Percentiles rank a stretch among this genome's conserved stretches.
These are phyloP conservation scores for Nomada flava DNA, from an alignment of 2,888 invertebrate species.

Conservation along the genomic window DNA sequence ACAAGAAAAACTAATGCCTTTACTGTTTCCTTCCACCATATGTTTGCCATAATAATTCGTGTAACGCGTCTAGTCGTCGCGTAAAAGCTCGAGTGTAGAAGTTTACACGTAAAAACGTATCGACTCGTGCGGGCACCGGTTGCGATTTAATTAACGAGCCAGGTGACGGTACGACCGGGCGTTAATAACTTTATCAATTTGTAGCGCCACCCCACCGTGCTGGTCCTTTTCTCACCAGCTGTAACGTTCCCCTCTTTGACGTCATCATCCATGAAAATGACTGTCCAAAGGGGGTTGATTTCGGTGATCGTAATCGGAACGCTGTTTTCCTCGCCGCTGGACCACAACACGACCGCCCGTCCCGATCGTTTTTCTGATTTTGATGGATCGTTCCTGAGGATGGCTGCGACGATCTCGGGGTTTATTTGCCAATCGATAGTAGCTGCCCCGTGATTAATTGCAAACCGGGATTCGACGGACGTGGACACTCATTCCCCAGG, in stretches of 20 bases:
- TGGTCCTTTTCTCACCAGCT: too few species aligned
- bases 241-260: neutral
- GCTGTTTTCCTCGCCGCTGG: constrained; percentile 22
- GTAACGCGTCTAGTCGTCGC: neutral
- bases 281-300: constrained; percentile 45
- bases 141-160: constrained; percentile 71
- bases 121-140: neutral
- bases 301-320: constrained; percentile 45
- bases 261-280: constrained; percentile 33
- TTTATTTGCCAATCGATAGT: constrained; percentile 60
- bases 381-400: constrained; percentile 52
- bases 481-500: constrained; percentile 32
- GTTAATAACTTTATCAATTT: constrained; percentile 76
- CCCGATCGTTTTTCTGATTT: constrained; percentile 54
- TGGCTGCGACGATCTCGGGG: constrained; percentile 42
- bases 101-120: neutral
- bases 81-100: neutral
- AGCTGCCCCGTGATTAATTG: constrained; percentile 47
- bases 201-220: constrained; percentile 36
- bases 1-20: too few species aligned
- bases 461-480: constrained; percentile 10
- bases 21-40: too few species aligned
- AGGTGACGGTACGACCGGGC: constrained; percentile 58
- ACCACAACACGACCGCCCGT: constrained; percentile 11
- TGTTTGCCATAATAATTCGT: too few species aligned